Evolutionary conservation across 2,797 vertebrate genomes (phyloP).

Genomic region (Centropyge bicolor): DNA sequence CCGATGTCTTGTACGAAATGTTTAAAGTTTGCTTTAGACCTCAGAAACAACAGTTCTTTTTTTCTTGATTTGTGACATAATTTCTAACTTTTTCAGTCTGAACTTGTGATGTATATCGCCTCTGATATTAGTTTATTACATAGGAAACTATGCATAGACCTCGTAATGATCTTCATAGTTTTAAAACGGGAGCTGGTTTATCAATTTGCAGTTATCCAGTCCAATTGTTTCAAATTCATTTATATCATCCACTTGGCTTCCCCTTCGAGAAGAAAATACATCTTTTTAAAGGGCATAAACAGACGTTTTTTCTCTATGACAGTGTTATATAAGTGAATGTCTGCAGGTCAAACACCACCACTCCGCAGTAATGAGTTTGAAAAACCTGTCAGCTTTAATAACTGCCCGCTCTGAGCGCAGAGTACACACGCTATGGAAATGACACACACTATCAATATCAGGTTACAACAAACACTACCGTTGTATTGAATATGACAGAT

Average conservation of each 20-base stretch:
- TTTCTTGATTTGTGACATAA: background rate
- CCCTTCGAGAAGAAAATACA: background rate
- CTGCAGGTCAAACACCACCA: slow-evolving; percentile 50
- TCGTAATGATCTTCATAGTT: background rate
- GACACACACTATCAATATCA: slow-evolving; percentile 13
- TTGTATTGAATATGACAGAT: slow-evolving; percentile 13
- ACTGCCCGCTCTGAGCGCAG: slow-evolving; percentile 31
- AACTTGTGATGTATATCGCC: background rate
- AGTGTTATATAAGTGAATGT: slow-evolving; percentile 33
- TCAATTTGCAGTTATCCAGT: background rate
- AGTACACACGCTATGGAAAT: slow-evolving; percentile 18
- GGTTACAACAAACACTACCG: slow-evolving; percentile 16
- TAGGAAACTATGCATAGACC: background rate
- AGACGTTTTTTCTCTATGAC: slow-evolving; percentile 6
- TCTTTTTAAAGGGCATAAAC: background rate
- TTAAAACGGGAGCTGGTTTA: background rate
- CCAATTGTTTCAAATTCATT: background rate
- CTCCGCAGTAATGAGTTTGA: slow-evolving; percentile 67
- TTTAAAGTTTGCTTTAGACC: background rate
- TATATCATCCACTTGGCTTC: slow-evolving; percentile 9
- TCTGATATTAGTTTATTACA: background rate
- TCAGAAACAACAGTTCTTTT: background rate
- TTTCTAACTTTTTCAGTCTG: background rate
- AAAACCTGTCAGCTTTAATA: slow-evolving; percentile 69
- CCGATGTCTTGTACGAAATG: background rate